Evolutionary conservation across 2,113 vertebrate genomes (phyloP).

Genomic region (Oryzias javanicus): DNA sequence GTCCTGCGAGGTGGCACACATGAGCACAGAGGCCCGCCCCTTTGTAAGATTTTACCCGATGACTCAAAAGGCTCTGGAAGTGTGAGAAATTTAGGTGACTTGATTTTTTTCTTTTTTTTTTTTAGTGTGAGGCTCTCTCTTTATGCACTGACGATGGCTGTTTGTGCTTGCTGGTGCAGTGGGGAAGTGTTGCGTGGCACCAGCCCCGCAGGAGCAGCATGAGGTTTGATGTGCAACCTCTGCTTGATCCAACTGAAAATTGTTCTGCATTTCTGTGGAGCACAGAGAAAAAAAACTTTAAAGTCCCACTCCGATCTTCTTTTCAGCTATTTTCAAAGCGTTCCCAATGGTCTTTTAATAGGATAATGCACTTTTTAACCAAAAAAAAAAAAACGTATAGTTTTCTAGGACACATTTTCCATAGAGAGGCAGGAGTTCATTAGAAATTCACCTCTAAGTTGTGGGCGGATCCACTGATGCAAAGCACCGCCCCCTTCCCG

Average conservation of each 20-base stretch:
- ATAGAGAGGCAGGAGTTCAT: no score
- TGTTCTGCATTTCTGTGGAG: conserved; percentile 5
- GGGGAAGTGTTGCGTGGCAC: conserved; percentile 47
- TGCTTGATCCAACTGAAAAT: conserved; percentile 31
- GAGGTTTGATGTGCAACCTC: conserved; percentile 29
- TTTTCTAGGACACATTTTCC: no score
- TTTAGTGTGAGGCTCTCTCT: conserved; percentile 4
- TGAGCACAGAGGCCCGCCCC: conserved; percentile 21
- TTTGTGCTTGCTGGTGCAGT: conserved; percentile 48
- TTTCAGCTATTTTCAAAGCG: no score
- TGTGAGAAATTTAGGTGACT: conserved; percentile 11
- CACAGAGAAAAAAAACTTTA: no score
- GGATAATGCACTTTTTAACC: no score
- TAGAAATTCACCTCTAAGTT: no score
- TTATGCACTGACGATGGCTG: conserved; percentile 40
- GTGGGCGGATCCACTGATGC: no score
- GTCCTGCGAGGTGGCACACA: conserved; percentile 29
- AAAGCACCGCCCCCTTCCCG: no score
- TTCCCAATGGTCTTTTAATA: no score
- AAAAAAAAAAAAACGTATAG: no score
- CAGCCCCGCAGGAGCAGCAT: conserved; percentile 29
- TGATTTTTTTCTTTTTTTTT: neutral
- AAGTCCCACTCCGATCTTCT: no score
- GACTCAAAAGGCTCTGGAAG: conserved; percentile 30
- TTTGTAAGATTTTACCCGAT: conserved; percentile 32